A percentile compares a stretch with the other conserved stretches of the same genome.
Evolutionary conservation across 2,888 invertebrate genomes (phyloP).

Genomic region (Leptinotarsa haldemani): DNA sequence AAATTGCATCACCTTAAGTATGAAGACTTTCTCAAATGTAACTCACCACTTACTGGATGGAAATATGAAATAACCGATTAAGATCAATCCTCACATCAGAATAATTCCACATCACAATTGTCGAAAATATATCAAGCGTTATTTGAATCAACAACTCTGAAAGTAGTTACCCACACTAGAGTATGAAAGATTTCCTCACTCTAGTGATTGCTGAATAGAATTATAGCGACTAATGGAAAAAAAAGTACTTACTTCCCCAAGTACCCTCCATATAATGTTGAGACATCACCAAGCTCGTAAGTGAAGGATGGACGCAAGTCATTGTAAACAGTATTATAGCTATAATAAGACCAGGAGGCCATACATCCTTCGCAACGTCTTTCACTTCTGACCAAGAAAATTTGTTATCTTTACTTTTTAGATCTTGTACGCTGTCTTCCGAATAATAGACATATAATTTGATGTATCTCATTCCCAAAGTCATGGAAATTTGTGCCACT

Average conservation of each 20-base stretch:
- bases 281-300: slow-evolving; percentile 13
- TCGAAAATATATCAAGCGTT: no score
- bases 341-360: not conserved
- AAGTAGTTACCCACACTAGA: no score
- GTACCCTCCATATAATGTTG: not conserved
- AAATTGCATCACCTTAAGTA: no score
- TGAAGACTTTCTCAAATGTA: no score
- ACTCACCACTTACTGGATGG: no score
- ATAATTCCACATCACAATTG: no score
- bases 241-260: slow-evolving; percentile 12
- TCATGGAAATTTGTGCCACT: not conserved
- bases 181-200: no score
- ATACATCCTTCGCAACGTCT: not conserved
- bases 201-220: no score
- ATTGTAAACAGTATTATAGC: not conserved
- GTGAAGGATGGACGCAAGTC: slow-evolving; percentile 10
- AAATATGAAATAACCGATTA: no score
- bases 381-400: slow-evolving; percentile 8
- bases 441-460: not conserved
- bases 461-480: not conserved
- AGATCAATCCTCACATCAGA: no score
- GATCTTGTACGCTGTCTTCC: not conserved
- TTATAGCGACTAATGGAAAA: not conserved
- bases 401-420: not conserved
- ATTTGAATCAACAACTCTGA: no score